Evolutionary conservation across 2,888 invertebrate species (phyloP), one percentile per base, ranked within the genome.

Genomic region (Gerris lacustris): DNA sequence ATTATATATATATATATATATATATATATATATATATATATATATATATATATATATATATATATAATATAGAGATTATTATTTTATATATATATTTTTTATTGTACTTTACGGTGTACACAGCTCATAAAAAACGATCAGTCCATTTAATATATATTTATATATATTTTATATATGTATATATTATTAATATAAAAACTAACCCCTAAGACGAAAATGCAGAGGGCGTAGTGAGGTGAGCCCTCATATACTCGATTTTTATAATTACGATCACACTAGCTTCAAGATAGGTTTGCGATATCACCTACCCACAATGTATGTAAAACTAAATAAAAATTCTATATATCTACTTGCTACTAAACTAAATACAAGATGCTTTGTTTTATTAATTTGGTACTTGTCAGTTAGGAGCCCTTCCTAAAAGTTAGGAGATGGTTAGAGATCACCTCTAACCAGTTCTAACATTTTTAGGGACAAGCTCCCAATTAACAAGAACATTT

Each of bases 61-160:
- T n/a, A n/a, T n/a, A n/a, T n/a, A n/a, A n/a, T n/a, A n/a, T n/a
- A n/a, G n/a, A n/a, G n/a, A n/a, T n/a, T n/a, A n/a, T n/a, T n/a
- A n/a, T n/a, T n/a, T n/a, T n/a, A n/a, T n/a, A n/a, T n/a, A n/a
- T n/a, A n/a, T n/a, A n/a, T n/a, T 47, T 47, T 11, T 55, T 55
- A 55, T 55, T 55, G 55, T 55, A 55, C 55, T 55, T 55, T 55
- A 55, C 55, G 55, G 55, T 55, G 55, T 55, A 55, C 55, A 55
- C 55, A 55, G 55, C 55, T 55, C 55, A 55, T 55, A 55, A 11
- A 55, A 55, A 55, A 55, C 55, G 55, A 55, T 55, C 55, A 55
- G 55, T 55, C 55, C 55, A 55, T 55, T 55, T 55, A 55, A 55
- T 55, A 55, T 55, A 55, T 55, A 55, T 55, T 55, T 55, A 55